Conservation (phyloP, 1,140 invertebrate genomes). For the Mya arenaria region DNA sequence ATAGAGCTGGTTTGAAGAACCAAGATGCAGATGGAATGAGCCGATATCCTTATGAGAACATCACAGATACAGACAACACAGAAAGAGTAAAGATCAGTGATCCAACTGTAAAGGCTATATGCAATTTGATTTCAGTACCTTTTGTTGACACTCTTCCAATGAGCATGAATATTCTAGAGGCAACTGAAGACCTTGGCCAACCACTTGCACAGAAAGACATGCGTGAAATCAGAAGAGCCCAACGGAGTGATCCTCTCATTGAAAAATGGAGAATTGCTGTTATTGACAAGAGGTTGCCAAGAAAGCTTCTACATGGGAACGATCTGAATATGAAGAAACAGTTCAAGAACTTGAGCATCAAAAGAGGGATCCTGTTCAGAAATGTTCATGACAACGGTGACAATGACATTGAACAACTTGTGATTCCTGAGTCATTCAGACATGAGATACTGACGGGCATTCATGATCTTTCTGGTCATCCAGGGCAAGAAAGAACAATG, state of each 20-base stretch:
- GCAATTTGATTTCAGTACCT: neutral
- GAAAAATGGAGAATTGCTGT: too few species aligned
- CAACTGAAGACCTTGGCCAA: neutral
- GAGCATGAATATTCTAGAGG: neutral
- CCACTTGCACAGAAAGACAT: neutral
- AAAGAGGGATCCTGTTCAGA: neutral
- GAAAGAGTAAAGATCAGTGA: neutral
- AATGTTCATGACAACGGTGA: constrained; percentile 22
- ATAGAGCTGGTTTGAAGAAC: neutral
- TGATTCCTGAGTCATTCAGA: neutral
- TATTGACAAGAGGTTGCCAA: too few species aligned
- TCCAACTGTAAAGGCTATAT: neutral
- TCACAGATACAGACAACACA: too few species aligned
- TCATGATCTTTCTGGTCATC: constrained; percentile 8
- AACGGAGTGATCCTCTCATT: too few species aligned
- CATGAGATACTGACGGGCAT: neutral
- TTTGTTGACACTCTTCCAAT: too few species aligned
- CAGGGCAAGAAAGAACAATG: neutral
- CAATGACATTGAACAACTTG: constrained; percentile 13
- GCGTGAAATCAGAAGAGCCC: neutral
- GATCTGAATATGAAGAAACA: too few species aligned
- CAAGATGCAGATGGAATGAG: constrained; percentile 36
- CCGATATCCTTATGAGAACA: neutral
- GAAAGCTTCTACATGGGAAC: too few species aligned
- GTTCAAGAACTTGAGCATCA: neutral